phyloP scores from a whole-genome alignment of 1,140 invertebrate species.

The Zophobas morio region DNA sequence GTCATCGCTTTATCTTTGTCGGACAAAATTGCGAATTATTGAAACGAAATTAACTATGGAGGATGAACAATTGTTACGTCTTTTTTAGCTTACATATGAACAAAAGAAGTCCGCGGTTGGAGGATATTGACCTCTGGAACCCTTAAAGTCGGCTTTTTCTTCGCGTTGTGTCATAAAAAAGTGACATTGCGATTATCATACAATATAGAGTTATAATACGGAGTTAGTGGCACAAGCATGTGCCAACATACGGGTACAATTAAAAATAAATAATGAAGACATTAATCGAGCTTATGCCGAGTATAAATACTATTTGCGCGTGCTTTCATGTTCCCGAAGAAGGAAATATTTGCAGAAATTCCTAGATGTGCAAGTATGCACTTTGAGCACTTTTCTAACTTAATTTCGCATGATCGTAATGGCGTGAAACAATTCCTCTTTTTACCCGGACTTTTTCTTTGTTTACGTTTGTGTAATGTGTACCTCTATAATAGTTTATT shows the following conservation, averaged over 20 bases:
- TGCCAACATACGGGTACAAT: slow-evolving; percentile 32
- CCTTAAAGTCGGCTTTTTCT: neutral
- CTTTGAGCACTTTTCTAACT: neutral
- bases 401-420: slow-evolving; percentile 11
- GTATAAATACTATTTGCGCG: slow-evolving; percentile 31
- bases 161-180: no score
- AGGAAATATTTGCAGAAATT: slow-evolving; percentile 12
- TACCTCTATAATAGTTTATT: slow-evolving; percentile 30
- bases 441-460: slow-evolving; percentile 10
- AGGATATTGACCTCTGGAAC: neutral
- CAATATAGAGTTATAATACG: slow-evolving; percentile 24
- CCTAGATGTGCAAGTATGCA: slow-evolving; percentile 3
- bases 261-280: slow-evolving; percentile 46
- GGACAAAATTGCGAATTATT: slow-evolving; percentile 15
- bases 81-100: neutral
- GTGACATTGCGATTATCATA: slow-evolving; percentile 7
- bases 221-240: slow-evolving; percentile 9
- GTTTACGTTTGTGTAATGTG: slow-evolving; percentile 22
- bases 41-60: neutral
- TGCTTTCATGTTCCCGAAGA: slow-evolving; percentile 4
- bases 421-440: neutral
- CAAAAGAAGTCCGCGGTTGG: neutral
- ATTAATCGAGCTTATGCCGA: slow-evolving; percentile 39
- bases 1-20: slow-evolving; percentile 16
- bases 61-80: neutral